Percentiles rank a stretch among this genome's conserved stretches.
phyloP scores from a whole-genome alignment of 2,888 invertebrate genomes.

The Cheilosia vulpina region DNA sequence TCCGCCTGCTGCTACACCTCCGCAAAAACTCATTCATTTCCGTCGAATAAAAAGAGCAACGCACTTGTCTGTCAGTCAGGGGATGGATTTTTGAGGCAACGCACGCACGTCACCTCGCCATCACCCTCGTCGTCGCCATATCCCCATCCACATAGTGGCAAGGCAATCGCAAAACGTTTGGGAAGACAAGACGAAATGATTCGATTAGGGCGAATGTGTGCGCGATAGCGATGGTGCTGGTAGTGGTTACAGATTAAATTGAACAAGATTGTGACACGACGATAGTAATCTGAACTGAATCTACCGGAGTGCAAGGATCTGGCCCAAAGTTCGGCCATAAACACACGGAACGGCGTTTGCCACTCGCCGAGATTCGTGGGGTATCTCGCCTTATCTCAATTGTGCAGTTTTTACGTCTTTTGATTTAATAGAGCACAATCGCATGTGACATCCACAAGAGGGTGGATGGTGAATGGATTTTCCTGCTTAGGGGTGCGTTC shows the following conservation, averaged over 20 bases:
- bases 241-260: slow-evolving; percentile 78
- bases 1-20: neutral
- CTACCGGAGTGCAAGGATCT: slow-evolving; percentile 62
- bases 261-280: slow-evolving; percentile 81
- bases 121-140: slow-evolving; percentile 5
- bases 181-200: slow-evolving; percentile 61
- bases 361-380: slow-evolving; percentile 78
- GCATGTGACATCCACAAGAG: slow-evolving; percentile 70
- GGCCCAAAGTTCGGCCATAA: slow-evolving; percentile 48
- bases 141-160: slow-evolving; percentile 33
- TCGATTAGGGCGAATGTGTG: slow-evolving; percentile 60
- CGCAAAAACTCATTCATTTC: slow-evolving; percentile 61
- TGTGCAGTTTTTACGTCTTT: slow-evolving; percentile 80
- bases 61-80: slow-evolving; percentile 69
- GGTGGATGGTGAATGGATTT: slow-evolving; percentile 53
- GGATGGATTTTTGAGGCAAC: slow-evolving; percentile 52
- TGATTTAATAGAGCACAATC: slow-evolving; percentile 75
- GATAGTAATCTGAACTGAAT: slow-evolving; percentile 74
- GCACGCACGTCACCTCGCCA: slow-evolving; percentile 46
- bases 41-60: slow-evolving; percentile 69
- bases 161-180: slow-evolving; percentile 48
- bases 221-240: slow-evolving; percentile 52
- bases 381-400: slow-evolving; percentile 83
- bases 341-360: slow-evolving; percentile 75
- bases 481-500: slow-evolving; percentile 46